These are phyloP conservation scores for Poeciliopsis presidionis DNA, from an alignment of 2,797 vertebrate genomes.

Conservation along the genomic window DNA sequence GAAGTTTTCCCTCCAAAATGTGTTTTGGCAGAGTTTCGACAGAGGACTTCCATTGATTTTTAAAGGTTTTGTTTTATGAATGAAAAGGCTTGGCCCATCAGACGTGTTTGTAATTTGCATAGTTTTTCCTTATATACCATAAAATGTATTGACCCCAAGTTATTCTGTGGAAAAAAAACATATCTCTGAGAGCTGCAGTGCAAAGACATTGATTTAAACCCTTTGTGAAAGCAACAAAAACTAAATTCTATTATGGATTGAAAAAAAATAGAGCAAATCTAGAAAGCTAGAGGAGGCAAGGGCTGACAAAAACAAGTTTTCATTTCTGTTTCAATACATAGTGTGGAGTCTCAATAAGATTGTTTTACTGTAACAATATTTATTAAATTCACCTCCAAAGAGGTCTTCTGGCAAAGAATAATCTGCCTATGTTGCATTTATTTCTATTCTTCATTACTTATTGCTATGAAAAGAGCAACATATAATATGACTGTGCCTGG, in stretches of 20 bases:
- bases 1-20: too few species aligned
- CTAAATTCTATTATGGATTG: not conserved
- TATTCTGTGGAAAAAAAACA: not conserved
- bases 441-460: not conserved
- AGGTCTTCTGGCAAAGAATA: not conserved
- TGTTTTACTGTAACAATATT: not conserved
- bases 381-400: not conserved
- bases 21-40: not conserved
- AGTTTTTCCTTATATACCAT: not conserved
- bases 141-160: not conserved
- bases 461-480: not conserved
- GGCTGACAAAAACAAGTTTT: not conserved
- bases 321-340: not conserved
- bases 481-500: not conserved
- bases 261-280: not conserved
- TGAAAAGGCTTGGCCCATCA: not conserved
- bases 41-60: not conserved
- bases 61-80: not conserved
- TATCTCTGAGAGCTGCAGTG: not conserved
- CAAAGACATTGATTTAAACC: not conserved
- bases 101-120: not conserved
- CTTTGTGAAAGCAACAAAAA: not conserved
- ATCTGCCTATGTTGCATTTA: not conserved
- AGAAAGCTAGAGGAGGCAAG: not conserved
- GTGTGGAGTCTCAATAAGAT: not conserved